Percentiles rank a stretch among this genome's conserved stretches.
Evolutionary conservation across 1,140 invertebrate genomes (phyloP).

Genomic region (Drosophila murphyi): DNA sequence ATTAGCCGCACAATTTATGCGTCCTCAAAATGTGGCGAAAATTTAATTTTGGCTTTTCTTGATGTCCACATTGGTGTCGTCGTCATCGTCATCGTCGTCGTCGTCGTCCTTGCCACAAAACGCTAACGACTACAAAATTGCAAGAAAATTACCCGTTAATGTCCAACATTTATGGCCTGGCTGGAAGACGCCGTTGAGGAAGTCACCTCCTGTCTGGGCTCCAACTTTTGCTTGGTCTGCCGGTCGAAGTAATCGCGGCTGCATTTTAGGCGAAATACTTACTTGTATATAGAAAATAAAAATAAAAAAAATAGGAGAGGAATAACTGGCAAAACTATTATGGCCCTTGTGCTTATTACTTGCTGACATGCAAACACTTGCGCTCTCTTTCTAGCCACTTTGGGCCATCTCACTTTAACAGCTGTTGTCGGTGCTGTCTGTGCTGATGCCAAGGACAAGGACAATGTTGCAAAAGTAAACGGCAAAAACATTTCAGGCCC

Average conservation of each 20-base stretch:
- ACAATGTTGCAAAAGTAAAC: constrained; percentile 54
- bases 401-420: neutral
- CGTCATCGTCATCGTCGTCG: constrained; percentile 32
- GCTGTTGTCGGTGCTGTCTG: constrained; percentile 22
- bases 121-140: constrained; percentile 84
- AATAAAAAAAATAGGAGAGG: constrained; percentile 7
- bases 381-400: constrained; percentile 32
- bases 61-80: constrained; percentile 25
- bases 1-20: constrained; percentile 69
- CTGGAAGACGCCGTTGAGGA: constrained; percentile 45
- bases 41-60: constrained; percentile 59
- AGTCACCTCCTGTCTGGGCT: constrained; percentile 44
- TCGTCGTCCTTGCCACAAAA: constrained; percentile 76
- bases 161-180: constrained; percentile 79
- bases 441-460: constrained; percentile 71
- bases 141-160: constrained; percentile 84
- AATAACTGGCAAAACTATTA: constrained; percentile 81
- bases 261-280: constrained; percentile 58
- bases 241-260: constrained; percentile 63
- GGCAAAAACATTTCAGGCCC: neutral
- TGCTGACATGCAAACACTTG: constrained; percentile 81
- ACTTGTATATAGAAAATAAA: constrained; percentile 12
- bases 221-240: constrained; percentile 15
- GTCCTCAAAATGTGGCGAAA: constrained; percentile 42
- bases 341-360: constrained; percentile 82